Evolutionary conservation across 2,888 invertebrate species (phyloP), one percentile per base, ranked within the genome.

Genomic region (Drosophila pseudotalamancana): DNA sequence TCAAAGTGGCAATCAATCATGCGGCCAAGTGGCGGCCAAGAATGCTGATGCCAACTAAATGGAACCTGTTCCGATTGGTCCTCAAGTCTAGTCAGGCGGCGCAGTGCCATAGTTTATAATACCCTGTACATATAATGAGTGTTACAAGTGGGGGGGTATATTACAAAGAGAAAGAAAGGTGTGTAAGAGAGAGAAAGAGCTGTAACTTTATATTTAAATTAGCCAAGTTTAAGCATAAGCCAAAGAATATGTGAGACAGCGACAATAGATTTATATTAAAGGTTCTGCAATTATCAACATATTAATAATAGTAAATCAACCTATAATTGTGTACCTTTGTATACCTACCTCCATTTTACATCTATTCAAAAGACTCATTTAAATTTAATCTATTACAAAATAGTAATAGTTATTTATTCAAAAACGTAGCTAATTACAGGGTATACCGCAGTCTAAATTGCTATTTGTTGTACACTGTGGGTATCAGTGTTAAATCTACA

Each of bases 1-100:
- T 87, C 89, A 88, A 89, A 88, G 78, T 65, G 70, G 84, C 87
- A 80, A 89, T 88, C 88, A 89, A 88, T 88, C 88, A 88, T 79
- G 69, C 68, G 72, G 85, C 77, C 81, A 79, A 72, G 72, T 75
- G 72, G 76, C 57, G 53, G 53, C 31, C 61, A 73, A 71, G 61
- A 73, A 71, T 70, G 69, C 51, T 61, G 59, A 43, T 56, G 80
- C 72, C 67, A 73, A 70, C 71, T 62, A 55, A 74, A 74, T 82
- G 83, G 77, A 87, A 82, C 82, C 88, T 85, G 86, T 87, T 87
- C 76, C 62, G 55, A 72, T 69, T 65, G 64, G 53, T 65, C 45
- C 14, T 29, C 19, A 11, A 11, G 16, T 29, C 43, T 43, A 42
- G 45, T 21, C 43, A 16, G 27, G 19, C 46, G 39, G 42, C 35